These are phyloP conservation scores for Bombylius major DNA, from an alignment of 2,888 invertebrate species.

Conservation along the genomic window DNA sequence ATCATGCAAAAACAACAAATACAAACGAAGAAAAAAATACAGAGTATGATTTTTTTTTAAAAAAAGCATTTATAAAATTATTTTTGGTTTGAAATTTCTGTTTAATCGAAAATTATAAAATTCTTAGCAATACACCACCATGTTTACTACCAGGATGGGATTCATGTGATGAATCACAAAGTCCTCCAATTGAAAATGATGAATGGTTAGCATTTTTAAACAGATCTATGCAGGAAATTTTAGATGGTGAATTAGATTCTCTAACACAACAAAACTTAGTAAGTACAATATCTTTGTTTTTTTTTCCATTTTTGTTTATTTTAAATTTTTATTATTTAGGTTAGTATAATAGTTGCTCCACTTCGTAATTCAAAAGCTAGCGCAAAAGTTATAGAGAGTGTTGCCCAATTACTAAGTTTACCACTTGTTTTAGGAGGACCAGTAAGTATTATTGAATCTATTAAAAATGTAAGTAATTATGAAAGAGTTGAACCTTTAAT, in stretches of 20 bases:
- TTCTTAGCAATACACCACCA: conserved; percentile 29
- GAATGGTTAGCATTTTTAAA: conserved; percentile 79
- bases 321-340: conserved; percentile 25
- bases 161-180: conserved; percentile 40
- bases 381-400: conserved; percentile 48
- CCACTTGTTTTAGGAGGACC: conserved; percentile 46
- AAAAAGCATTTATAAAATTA: background rate
- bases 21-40: conserved; percentile 25
- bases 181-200: conserved; percentile 64
- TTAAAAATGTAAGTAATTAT: conserved; percentile 34
- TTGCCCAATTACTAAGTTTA: conserved; percentile 49
- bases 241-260: conserved; percentile 65
- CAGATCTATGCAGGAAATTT: conserved; percentile 67
- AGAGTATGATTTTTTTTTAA: conserved; percentile 17
- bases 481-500: background rate
- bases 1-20: background rate
- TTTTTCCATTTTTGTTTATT: background rate
- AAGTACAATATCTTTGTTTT: conserved; percentile 13
- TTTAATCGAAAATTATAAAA: background rate
- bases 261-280: conserved; percentile 58
- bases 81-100: background rate
- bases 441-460: conserved; percentile 35
- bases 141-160: conserved; percentile 35
- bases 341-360: conserved; percentile 49
- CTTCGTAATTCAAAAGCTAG: conserved; percentile 49